These are phyloP conservation scores for Cettia cetti DNA, from an alignment of 2,113 vertebrate genomes.

Conservation along the genomic window DNA sequence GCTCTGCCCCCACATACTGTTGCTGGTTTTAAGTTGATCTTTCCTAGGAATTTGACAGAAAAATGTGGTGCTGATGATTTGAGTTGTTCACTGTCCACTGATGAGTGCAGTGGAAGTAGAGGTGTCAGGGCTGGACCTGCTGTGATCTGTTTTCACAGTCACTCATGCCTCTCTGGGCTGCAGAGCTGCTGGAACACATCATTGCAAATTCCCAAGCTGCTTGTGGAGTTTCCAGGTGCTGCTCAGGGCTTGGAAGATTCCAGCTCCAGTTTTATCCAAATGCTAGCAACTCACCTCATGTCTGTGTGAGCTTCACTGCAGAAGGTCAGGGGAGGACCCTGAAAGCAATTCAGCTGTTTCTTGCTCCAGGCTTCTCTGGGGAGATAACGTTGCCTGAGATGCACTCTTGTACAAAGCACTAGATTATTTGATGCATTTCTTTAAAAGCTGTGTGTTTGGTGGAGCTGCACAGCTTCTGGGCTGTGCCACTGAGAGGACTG, in stretches of 20 bases:
- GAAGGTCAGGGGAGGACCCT: not conserved
- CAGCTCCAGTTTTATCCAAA: not conserved
- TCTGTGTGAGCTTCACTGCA: not conserved
- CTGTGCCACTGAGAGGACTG: not conserved
- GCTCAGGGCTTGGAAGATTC: not conserved
- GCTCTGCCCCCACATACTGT: not conserved
- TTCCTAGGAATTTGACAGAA: not conserved
- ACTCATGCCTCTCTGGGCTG: not conserved
- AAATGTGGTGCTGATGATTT: not conserved
- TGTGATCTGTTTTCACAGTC: not conserved
- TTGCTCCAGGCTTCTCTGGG: not conserved
- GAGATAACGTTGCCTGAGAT: rapidly evolving
- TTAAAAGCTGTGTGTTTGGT: not conserved
- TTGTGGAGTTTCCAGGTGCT: not conserved
- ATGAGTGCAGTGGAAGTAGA: not conserved
- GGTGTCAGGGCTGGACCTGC: not conserved
- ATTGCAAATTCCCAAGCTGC: not conserved
- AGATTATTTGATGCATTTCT: not conserved
- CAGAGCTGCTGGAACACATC: not conserved
- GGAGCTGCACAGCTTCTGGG: not conserved
- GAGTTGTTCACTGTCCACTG: not conserved
- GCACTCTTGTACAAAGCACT: not conserved
- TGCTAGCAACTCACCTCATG: rapidly evolving
- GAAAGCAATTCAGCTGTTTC: not conserved
- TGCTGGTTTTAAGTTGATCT: not conserved